Evolutionary conservation across 2,888 invertebrate species (phyloP).

Genomic region (Metellina segmentata): DNA sequence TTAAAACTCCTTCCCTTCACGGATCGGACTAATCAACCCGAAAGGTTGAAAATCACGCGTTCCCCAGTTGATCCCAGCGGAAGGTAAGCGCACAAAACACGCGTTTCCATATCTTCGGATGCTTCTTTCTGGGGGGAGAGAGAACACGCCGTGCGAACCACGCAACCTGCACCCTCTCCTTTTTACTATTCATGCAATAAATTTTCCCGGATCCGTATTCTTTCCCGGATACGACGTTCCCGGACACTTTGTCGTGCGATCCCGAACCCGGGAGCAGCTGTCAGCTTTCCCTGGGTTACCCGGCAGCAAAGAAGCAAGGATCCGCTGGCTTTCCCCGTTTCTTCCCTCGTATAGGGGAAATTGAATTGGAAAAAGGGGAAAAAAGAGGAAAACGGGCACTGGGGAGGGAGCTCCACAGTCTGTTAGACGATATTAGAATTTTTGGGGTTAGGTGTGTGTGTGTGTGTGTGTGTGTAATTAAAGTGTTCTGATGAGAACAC

Average conservation of each 20-base stretch:
- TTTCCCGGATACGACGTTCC: constrained; percentile 74
- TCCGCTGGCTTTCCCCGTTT: constrained; percentile 30
- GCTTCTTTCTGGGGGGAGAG: constrained; percentile 27
- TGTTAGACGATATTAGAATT: constrained; percentile 60
- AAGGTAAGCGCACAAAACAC: constrained; percentile 6
- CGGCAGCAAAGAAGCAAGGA: constrained; percentile 42
- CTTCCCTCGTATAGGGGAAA: constrained; percentile 2
- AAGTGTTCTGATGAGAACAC: constrained; percentile 60
- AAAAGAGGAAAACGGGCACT: background rate
- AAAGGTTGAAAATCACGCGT: constrained; percentile 4
- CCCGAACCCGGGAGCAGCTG: constrained; percentile 38
- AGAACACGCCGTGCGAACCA: constrained; percentile 42
- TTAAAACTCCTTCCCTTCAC: too few relatives aligned
- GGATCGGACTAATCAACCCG: background rate
- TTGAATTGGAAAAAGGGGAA: constrained; percentile 54
- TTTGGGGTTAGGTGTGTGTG: constrained; percentile 53
- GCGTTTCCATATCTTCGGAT: background rate
- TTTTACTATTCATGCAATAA: constrained; percentile 75
- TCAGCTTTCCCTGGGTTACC: constrained; percentile 43
- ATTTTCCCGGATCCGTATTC: constrained; percentile 64
- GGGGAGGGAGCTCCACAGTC: background rate
- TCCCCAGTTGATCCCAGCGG: background rate
- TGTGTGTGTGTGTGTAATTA: too few relatives aligned
- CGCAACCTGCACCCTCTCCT: constrained; percentile 64
- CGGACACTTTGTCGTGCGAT: constrained; percentile 76